Percentiles rank a stretch among this genome's conserved stretches.
Conservation (phyloP, 1,140 invertebrate genomes). For the Eueides isabella region DNA sequence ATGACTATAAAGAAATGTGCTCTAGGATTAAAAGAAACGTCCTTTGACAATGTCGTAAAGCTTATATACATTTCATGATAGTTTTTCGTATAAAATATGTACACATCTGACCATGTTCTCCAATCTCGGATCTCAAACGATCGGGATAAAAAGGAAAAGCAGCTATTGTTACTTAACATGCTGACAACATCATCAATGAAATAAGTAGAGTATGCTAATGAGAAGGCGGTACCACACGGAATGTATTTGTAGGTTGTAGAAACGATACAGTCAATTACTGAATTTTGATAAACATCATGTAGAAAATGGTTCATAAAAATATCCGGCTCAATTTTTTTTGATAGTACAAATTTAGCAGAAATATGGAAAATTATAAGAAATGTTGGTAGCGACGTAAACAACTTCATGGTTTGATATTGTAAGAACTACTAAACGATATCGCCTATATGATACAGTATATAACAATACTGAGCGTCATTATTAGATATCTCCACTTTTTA, state of each 20-base stretch:
- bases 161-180: conserved; percentile 20
- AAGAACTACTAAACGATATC: background rate
- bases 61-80: conserved; percentile 14
- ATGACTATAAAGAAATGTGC: conserved; percentile 34
- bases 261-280: conserved; percentile 23
- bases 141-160: conserved; percentile 21
- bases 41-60: conserved; percentile 20
- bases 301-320: background rate
- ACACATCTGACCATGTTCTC: conserved; percentile 18
- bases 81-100: conserved; percentile 31
- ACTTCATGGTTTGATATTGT: background rate
- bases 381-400: background rate
- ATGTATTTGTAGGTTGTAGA: conserved; percentile 24
- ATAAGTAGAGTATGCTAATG: conserved; percentile 23
- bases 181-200: conserved; percentile 4
- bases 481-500: too few relatives aligned
- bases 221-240: conserved; percentile 20
- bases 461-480: too few relatives aligned
- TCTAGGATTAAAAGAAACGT: conserved; percentile 36
- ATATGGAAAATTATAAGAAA: background rate
- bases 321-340: background rate
- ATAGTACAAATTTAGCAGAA: background rate
- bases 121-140: conserved; percentile 22
- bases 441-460: background rate
- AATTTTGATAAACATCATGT: conserved; percentile 3